Evolutionary conservation across 1,140 invertebrate species (phyloP), one percentile per base, ranked within the genome.

Genomic region (Plodia interpunctella): DNA sequence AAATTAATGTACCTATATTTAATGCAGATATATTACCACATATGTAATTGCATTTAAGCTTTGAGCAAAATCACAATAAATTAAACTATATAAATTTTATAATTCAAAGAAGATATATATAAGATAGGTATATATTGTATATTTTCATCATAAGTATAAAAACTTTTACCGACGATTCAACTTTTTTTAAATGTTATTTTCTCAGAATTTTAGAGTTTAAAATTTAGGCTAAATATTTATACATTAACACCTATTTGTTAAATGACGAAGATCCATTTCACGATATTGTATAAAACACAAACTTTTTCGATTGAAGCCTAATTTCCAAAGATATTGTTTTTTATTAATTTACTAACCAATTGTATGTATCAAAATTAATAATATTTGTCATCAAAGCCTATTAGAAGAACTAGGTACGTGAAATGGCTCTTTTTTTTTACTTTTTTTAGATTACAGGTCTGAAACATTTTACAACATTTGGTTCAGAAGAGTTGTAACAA

Each of bases 111-210:
- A 73, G 71, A 57, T 75, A 74, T 66, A 69, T n/a, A n/a, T n/a
- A n/a, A n/a, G n/a, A n/a, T 6, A 3, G 30, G 30, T 64, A 56
- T 63, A 68, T 64, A 50, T 56, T 63, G 62, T 72, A 65, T 68
- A 73, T 67, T 62, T 69, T 65, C 65, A 62, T 80, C 65, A 67
- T 62, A 72, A 74, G 74, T 78, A 81, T 78, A 83, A 80, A 84
- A 82, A 63, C 68, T 74, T n/a, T 75, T 76, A 84, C 65, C 60
- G 68, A 77, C 67, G 68, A 72, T 75, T 78, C 66, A 74, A 72
- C 63, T 66, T 70, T 28, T 67, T 62, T 68, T 63, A 63, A 35
- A 60, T 69, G 57, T 62, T 55, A 44, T 62, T 68, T 68, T 71
- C 50, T 63, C 74, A 72, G 72, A 76, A 77, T 57, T 71, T 75